These are phyloP conservation scores for Archips crataeganus DNA, from an alignment of 2,888 invertebrate genomes.

Conservation along the genomic window DNA sequence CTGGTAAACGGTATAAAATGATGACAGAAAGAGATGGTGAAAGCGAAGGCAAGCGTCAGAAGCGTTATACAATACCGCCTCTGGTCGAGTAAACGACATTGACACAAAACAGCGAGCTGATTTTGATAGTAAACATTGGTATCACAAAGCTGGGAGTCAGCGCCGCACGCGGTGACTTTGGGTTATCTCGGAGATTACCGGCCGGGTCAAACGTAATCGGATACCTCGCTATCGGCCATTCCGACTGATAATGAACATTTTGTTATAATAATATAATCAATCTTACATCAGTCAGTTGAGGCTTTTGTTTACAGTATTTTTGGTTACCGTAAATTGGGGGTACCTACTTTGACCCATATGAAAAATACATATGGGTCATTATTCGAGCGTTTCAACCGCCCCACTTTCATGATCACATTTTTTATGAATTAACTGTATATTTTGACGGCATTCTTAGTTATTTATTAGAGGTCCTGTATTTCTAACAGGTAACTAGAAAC, in stretches of 20 bases:
- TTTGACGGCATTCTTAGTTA: too few species aligned
- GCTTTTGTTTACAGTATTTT: not conserved
- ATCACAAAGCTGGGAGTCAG: slow-evolving; percentile 6
- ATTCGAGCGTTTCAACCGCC: too few species aligned
- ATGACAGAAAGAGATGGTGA: too few species aligned
- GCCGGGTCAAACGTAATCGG: slow-evolving; percentile 30
- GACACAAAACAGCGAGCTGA: slow-evolving; percentile 20
- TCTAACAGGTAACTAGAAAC: too few species aligned
- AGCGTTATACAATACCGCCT: too few species aligned
- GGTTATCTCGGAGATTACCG: slow-evolving; percentile 25
- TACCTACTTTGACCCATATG: too few species aligned
- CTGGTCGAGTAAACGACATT: slow-evolving; percentile 21
- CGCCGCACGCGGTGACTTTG: slow-evolving; percentile 13
- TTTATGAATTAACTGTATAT: too few species aligned
- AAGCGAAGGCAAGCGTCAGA: too few species aligned
- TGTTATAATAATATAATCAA: not conserved
- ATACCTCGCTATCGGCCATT: slow-evolving; percentile 22
- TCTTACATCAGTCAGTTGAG: not conserved
- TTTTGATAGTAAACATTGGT: slow-evolving; percentile 23
- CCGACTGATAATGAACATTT: slow-evolving; percentile 9
- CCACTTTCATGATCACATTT: too few species aligned
- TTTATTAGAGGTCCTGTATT: too few species aligned
- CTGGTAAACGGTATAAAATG: too few species aligned
- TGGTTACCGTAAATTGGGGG: not conserved
- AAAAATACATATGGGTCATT: too few species aligned